Evolutionary conservation across 2,113 vertebrate species (phyloP).

Genomic region (Seriola rivoliana): DNA sequence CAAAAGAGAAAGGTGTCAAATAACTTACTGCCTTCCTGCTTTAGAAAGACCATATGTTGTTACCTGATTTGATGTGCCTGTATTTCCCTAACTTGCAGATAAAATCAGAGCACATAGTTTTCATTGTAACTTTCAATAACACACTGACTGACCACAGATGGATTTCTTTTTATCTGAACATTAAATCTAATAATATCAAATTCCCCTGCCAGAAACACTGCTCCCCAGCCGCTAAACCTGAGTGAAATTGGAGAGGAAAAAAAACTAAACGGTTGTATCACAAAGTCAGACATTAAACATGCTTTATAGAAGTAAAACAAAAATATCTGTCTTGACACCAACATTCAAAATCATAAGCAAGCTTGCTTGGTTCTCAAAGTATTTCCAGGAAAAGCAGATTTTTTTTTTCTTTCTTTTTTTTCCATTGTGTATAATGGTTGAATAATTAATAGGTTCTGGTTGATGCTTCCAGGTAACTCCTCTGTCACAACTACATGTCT

Average conservation of each 20-base stretch:
- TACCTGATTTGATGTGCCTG: background rate
- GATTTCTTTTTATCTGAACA: background rate
- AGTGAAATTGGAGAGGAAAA: background rate
- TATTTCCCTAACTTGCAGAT: too few relatives aligned
- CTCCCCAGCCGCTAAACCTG: background rate
- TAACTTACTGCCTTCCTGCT: background rate
- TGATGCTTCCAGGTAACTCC: slow-evolving; percentile 10
- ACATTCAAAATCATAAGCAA: background rate
- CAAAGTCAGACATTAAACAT: background rate
- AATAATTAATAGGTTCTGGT: slow-evolving; percentile 34
- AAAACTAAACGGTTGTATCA: background rate
- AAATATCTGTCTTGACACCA: background rate
- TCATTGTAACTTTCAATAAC: too few relatives aligned
- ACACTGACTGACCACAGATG: background rate
- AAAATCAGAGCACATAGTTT: background rate
- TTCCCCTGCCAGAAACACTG: too few relatives aligned
- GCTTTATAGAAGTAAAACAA: background rate
- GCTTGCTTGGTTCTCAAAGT: background rate
- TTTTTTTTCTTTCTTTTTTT: background rate
- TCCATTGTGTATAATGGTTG: background rate
- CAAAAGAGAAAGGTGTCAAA: background rate
- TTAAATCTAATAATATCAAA: too few relatives aligned
- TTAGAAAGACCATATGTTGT: background rate
- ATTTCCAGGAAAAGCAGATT: slow-evolving; percentile 1
- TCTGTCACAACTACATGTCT: background rate